Evolutionary conservation across 1,140 invertebrate species (phyloP).

Genomic region (Zaprionus davidi): DNA sequence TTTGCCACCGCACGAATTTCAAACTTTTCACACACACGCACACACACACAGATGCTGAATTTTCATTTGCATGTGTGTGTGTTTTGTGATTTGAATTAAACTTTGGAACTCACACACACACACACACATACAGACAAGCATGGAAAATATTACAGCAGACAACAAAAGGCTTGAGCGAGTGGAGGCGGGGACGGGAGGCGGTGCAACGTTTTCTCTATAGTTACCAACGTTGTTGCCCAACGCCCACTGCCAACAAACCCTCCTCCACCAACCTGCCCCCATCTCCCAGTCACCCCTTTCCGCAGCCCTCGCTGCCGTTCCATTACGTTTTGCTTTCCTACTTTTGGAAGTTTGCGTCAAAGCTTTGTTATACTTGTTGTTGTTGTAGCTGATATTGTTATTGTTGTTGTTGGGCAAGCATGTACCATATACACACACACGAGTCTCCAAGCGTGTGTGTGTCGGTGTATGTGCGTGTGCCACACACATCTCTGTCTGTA

Average conservation of each 20-base stretch:
- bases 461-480: not conserved
- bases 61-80: slow-evolving; percentile 64
- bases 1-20: slow-evolving; percentile 79
- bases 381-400: slow-evolving; percentile 9
- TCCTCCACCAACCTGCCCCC: not conserved
- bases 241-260: not conserved
- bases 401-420: slow-evolving; percentile 38
- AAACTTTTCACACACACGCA: slow-evolving; percentile 71
- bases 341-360: slow-evolving; percentile 78
- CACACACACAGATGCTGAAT: slow-evolving; percentile 42
- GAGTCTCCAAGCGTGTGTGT: slow-evolving; percentile 22
- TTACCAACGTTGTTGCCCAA: slow-evolving; percentile 40
- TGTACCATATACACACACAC: slow-evolving; percentile 25
- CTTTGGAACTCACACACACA: slow-evolving; percentile 64
- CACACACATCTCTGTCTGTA: slow-evolving; percentile 20
- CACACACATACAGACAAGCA: slow-evolving; percentile 26
- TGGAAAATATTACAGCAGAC: slow-evolving; percentile 79
- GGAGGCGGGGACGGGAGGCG: slow-evolving; percentile 12
- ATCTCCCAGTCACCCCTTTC: not conserved
- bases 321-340: slow-evolving; percentile 58
- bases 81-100: slow-evolving; percentile 81
- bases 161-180: slow-evolving; percentile 69
- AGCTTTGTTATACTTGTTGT: slow-evolving; percentile 64
- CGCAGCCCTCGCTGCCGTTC: slow-evolving; percentile 24
- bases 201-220: slow-evolving; percentile 37